Evolutionary conservation across 2,797 vertebrate species (phyloP).

Genomic region (Naso thynnoides): DNA sequence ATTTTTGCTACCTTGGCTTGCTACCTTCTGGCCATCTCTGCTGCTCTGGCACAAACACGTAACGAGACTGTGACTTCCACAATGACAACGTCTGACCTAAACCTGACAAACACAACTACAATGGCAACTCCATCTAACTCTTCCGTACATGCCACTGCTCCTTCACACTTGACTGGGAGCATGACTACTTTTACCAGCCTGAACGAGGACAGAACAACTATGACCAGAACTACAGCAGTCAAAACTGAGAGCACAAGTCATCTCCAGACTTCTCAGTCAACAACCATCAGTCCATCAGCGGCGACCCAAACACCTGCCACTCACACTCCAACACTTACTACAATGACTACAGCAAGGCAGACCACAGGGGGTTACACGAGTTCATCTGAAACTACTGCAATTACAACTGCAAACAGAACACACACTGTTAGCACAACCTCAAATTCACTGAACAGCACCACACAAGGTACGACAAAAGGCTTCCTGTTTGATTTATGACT

Average conservation of each 20-base stretch:
- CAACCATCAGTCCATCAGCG: constrained; percentile 26
- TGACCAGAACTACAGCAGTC: constrained; percentile 10
- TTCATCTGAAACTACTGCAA: constrained; percentile 31
- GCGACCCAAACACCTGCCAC: constrained; percentile 18
- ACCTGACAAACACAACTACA: constrained; percentile 10
- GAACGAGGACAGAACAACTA: constrained; percentile 8
- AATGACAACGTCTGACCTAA: constrained; percentile 13
- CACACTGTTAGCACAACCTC: constrained; percentile 29
- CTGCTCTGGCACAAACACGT: constrained; percentile 23
- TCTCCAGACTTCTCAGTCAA: constrained; percentile 40
- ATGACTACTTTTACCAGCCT: constrained; percentile 20
- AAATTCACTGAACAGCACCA: constrained; percentile 16
- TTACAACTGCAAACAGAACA: constrained; percentile 39
- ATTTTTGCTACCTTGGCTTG: constrained; percentile 34
- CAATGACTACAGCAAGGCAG: constrained; percentile 27
- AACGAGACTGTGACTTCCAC: neutral
- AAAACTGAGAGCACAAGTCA: constrained; percentile 36
- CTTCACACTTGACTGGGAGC: constrained; percentile 16
- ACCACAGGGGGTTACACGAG: constrained; percentile 42
- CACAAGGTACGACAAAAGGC: constrained; percentile 56
- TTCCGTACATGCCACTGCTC: neutral
- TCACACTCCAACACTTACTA: constrained; percentile 20
- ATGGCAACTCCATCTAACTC: neutral
- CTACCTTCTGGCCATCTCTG: constrained; percentile 54
- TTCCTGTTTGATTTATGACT: neutral